phyloP scores from a whole-genome alignment of 2,888 invertebrate species.

The Lasioglossum calceatum region DNA sequence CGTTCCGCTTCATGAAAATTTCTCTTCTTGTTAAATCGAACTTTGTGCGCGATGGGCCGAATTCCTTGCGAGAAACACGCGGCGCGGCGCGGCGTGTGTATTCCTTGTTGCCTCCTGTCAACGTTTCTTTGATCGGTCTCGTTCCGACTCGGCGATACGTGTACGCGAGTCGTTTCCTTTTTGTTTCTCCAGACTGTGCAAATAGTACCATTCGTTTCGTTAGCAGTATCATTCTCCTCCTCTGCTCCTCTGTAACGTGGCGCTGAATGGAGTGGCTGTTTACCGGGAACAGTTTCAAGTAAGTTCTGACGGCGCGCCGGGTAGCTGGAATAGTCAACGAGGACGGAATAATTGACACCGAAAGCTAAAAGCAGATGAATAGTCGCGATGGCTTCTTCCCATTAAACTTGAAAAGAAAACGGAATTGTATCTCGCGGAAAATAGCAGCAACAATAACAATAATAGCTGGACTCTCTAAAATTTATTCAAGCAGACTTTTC shows the following conservation, averaged over 20 bases:
- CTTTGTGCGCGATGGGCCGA: background rate
- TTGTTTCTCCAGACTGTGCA: background rate
- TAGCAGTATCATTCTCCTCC: slow-evolving; percentile 4
- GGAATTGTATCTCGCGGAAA: background rate
- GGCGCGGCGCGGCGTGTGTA: background rate
- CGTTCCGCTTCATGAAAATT: slow-evolving; percentile 1
- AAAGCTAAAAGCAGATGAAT: background rate
- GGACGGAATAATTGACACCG: slow-evolving; percentile 3
- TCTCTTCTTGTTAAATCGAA: slow-evolving; percentile 20
- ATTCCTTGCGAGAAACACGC: slow-evolving; percentile 2
- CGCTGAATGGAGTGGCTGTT: slow-evolving; percentile 1
- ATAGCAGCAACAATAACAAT: background rate
- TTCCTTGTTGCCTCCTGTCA: background rate
- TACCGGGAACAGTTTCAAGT: slow-evolving; percentile 12
- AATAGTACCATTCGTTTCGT: slow-evolving; percentile 16
- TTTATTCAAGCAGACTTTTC: background rate
- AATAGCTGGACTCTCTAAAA: background rate
- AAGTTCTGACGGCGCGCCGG: background rate
- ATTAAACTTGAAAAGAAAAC: background rate
- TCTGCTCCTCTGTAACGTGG: background rate
- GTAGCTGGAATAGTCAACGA: slow-evolving; percentile 3
- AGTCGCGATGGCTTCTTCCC: background rate
- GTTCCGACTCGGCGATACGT: background rate
- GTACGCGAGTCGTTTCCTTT: background rate
- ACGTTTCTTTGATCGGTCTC: slow-evolving; percentile 23